These are phyloP conservation scores for Saccostrea glomerata DNA, from an alignment of 1,140 invertebrate genomes.

Conservation along the genomic window DNA sequence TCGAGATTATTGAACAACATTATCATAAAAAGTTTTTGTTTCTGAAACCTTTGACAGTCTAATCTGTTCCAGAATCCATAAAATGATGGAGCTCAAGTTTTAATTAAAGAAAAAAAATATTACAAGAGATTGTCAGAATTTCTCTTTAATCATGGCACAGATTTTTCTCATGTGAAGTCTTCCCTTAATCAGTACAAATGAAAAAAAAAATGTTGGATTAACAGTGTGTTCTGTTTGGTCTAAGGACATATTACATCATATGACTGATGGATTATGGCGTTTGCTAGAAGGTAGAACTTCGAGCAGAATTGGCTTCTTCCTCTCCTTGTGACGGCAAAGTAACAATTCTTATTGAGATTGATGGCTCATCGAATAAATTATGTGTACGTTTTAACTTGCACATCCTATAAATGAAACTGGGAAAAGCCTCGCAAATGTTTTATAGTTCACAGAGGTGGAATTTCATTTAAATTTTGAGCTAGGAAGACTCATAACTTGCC, in stretches of 20 bases:
- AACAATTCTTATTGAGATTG: background rate
- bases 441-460: background rate
- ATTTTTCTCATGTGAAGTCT: background rate
- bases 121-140: background rate
- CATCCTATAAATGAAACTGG: slow-evolving; percentile 5
- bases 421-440: background rate
- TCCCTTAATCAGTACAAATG: slow-evolving; percentile 32
- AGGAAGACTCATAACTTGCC: background rate
- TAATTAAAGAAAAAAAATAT: no score
- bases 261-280: slow-evolving; percentile 15
- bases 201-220: background rate
- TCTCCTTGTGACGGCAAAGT: background rate
- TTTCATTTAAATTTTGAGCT: no score
- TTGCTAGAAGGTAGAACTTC: background rate
- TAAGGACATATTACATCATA: slow-evolving; percentile 7
- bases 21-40: background rate
- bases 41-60: background rate
- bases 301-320: slow-evolving; percentile 6
- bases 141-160: slow-evolving; percentile 1
- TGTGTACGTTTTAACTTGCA: slow-evolving; percentile 9
- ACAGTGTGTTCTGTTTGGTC: background rate
- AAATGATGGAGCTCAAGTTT: no score
- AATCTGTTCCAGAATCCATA: no score
- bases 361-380: background rate
- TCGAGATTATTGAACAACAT: background rate